A percentile compares a stretch with the other conserved stretches of the same genome.
Evolutionary conservation across 2,888 invertebrate species (phyloP).

Genomic region (Galeruca laticollis): DNA sequence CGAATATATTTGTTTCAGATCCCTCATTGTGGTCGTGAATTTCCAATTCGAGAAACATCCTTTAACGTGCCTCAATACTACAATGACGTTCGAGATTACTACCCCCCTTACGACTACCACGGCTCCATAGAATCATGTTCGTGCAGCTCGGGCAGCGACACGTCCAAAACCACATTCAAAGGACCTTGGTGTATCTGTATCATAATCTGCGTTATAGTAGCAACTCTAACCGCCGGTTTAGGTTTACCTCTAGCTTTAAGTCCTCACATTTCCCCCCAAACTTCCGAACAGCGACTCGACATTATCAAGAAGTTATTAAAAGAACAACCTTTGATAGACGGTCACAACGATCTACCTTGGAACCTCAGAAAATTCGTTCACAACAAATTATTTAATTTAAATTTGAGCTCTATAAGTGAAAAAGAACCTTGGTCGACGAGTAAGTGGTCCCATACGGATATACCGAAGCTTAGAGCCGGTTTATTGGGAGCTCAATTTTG

Average conservation of each 20-base stretch:
- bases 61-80: conserved; percentile 60
- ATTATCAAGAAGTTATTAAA: conserved; percentile 74
- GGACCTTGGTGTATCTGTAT: conserved; percentile 71
- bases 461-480: conserved; percentile 72
- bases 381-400: conserved; percentile 79
- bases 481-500: conserved; percentile 90
- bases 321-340: conserved; percentile 80
- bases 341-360: conserved; percentile 91
- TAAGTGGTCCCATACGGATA: conserved; percentile 94
- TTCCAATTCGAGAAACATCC: conserved; percentile 60
- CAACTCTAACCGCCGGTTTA: conserved; percentile 71
- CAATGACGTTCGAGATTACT: conserved; percentile 55
- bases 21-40: conserved; percentile 61
- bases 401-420: conserved; percentile 75
- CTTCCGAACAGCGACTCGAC: conserved; percentile 72
- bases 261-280: conserved; percentile 56
- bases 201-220: conserved; percentile 72
- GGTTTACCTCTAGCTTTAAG: conserved; percentile 71
- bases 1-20: conserved; percentile 59
- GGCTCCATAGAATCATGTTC: conserved; percentile 61
- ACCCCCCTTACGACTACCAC: conserved; percentile 55
- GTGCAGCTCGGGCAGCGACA: conserved; percentile 69
- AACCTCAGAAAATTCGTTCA: conserved; percentile 89
- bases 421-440: conserved; percentile 87
- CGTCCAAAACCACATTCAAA: conserved; percentile 68